Evolutionary conservation across 2,888 invertebrate genomes (phyloP).

Genomic region (Ptilodon capucinus): DNA sequence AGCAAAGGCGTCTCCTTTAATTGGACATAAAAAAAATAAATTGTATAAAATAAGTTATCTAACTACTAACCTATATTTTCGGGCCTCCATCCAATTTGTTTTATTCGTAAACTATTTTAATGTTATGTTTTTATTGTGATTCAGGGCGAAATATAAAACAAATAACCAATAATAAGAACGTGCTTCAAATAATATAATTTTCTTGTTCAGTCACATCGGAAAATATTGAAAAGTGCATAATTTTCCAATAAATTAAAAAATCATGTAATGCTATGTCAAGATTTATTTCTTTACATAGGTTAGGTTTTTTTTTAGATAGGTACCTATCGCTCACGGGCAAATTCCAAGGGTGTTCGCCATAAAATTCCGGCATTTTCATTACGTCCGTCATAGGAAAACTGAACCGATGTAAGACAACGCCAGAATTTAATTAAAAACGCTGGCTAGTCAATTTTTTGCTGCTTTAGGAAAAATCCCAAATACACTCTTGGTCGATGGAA

Average conservation of each 20-base stretch:
- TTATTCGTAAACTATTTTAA: not conserved
- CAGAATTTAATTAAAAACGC: conserved; percentile 69
- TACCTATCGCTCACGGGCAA: conserved; percentile 39
- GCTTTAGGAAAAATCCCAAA: not conserved
- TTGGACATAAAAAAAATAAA: no score
- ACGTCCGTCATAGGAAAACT: conserved; percentile 63
- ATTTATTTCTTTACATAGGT: conserved; percentile 45
- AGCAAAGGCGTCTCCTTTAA: no score
- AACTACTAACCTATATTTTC: not conserved
- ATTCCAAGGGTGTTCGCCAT: conserved; percentile 47
- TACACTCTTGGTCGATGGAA: not conserved
- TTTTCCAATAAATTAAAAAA: conserved; percentile 33
- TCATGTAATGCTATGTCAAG: conserved; percentile 51
- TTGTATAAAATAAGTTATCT: no score
- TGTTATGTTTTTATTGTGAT: not conserved
- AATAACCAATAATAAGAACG: not conserved
- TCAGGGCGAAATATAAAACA: not conserved
- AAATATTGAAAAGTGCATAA: no score
- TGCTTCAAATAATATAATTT: not conserved
- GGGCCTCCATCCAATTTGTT: not conserved
- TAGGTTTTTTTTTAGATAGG: no score
- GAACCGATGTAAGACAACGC: conserved; percentile 53
- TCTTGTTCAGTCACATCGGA: no score
- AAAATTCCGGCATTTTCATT: conserved; percentile 65
- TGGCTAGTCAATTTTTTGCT: conserved; percentile 4